Evolutionary conservation across 1,140 invertebrate genomes (phyloP), one percentile per base, ranked within the genome.

Genomic region (Drosophila suzukii): DNA sequence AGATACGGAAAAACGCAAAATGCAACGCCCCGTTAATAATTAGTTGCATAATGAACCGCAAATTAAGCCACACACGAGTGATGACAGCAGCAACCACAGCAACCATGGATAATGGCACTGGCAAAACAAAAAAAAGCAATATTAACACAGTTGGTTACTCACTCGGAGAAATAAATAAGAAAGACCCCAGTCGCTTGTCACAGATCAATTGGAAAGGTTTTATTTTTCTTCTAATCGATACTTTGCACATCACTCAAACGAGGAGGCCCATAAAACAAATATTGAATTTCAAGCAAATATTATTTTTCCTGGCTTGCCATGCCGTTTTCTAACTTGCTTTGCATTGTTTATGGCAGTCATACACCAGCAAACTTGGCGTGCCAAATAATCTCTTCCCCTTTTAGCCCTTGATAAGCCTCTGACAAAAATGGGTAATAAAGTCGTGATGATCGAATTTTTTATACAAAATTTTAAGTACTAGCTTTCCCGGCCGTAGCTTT

Each of bases 21-120:
- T 77, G 83, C 83, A 88, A 46, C 60, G 72, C 75, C 53, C 67
- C 75, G 83, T 88, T 88, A 83, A 86, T 86, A 86, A 88, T 83
- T 83, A 83, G 79, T 86, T 86, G 66, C 72, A 88, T 77, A 86
- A 88, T 83, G 88, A 86, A 86, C 83, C 83, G 72, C 83, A 88
- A 88, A 88, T 88, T 76, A 86, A 88, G 41, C 41, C 56, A 79
- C 79, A 86, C 83, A 63, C 76, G 75, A 68, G 50, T 79, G 53
- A 57, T 60, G 50, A 46, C 51, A 50, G 65, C 68, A 66, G 24
- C 47, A 56, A 53, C 58, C 67, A 49, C 75, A 49, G 27, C 53
- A 43, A 8, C 60, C 10, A 34, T 62, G 46, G 56, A 67, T 62
- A 67, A 41, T 38, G 32, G 34, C 57, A 47, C 15, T 34, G 6